Base-by-base conservation (phyloP, 2,797 vertebrate genomes). In the Xerus rutilus region DNA sequence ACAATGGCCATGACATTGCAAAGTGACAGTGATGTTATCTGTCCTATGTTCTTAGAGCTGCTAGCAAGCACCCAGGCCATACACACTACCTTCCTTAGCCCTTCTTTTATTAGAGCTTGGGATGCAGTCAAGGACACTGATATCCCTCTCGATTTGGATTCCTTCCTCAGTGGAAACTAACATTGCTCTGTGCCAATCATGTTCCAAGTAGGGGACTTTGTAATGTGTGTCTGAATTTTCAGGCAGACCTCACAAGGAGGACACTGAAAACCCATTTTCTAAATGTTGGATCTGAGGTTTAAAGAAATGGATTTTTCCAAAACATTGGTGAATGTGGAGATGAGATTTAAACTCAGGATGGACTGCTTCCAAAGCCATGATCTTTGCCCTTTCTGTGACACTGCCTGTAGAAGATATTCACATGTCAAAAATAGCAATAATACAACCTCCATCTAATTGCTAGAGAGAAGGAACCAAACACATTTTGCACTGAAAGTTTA, bases 281-380 rank as follows among this genome's bases (percentile, higher is more conserved):
- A 78, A 67, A 45, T 32, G n/a, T 49, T 54, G 28, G 17, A 35
- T 65, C 14, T 52, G 11, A 93, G 73, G 30, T 39, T 74, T 70
- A 79, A 84, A 67, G 64, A 43, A 85, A n/a, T 7, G 1, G 47
- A n/a, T 9, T 54, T 73, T 65, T 91, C 49, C 32, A 57, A 95
- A 45, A 15, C 35, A 39, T 18, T 30, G 3, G 23, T 73, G 12
- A 92, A 62, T 3, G 1, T n/a, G 18, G 84, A 59, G 52, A 35
- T 30, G 20, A 35, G 72, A 91, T 76, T 96, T 73, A 81, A 39
- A 84, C 28, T 74, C 52, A 94, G 43, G 49, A 73, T 25, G 9
- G 10, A 52, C 2, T 79, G 52, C 20, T 39, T 91, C 35, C 35
- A 52, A 81, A 89, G 32, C 5, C 12, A 23, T 3, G 32, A 5